Conservation (phyloP, 2,797 vertebrate species). For the Paguma larvata region DNA sequence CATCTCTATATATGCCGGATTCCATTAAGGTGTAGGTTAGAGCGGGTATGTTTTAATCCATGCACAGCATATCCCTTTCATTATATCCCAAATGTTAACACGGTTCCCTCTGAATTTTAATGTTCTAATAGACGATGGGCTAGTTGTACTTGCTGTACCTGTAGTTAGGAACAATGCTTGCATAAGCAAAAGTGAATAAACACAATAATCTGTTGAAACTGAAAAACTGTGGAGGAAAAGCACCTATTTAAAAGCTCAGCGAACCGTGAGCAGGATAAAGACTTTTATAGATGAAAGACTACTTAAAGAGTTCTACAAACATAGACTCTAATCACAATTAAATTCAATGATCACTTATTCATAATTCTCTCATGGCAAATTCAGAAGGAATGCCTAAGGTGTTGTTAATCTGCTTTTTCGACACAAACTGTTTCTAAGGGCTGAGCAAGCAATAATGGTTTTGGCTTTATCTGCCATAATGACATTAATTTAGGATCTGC, state of each 20-base stretch:
- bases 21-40: neutral
- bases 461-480: neutral
- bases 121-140: neutral
- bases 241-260: conserved; percentile 15
- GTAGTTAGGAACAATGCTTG: conserved; percentile 9
- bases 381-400: conserved; percentile 56
- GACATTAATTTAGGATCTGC: neutral
- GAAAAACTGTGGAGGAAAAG: conserved; percentile 47
- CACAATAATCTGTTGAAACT: neutral
- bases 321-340: neutral
- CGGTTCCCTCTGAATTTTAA: conserved; percentile 37
- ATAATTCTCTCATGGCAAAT: neutral
- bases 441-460: neutral
- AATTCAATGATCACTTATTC: neutral
- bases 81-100: conserved; percentile 20
- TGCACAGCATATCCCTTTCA: neutral
- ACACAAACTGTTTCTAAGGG: conserved; percentile 33
- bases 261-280: neutral
- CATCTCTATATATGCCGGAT: neutral
- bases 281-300: neutral
- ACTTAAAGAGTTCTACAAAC: neutral
- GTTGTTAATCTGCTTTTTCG: conserved; percentile 17
- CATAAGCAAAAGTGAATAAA: conserved; percentile 59
- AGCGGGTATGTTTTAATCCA: neutral
- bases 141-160: neutral